These are phyloP conservation scores for Chaetoderma sp. DNA, from an alignment of 2,888 invertebrate species.

Conservation along the genomic window DNA sequence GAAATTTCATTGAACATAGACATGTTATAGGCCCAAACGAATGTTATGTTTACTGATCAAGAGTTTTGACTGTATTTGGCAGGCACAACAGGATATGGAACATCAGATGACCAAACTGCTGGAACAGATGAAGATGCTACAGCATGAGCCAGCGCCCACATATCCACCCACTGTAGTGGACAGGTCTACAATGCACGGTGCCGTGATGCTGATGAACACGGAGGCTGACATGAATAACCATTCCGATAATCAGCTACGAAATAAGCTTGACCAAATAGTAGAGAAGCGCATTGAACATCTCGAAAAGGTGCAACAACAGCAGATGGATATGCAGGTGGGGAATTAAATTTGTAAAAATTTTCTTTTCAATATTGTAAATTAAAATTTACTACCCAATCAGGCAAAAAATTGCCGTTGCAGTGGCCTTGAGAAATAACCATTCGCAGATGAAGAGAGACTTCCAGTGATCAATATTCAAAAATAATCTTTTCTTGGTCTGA, in stretches of 20 bases:
- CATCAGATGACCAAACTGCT: constrained; percentile 52
- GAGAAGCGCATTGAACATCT: constrained; percentile 58
- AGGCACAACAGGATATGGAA: constrained; percentile 63
- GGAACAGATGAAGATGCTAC: constrained; percentile 44
- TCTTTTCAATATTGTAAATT: not conserved
- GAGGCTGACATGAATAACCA: not conserved
- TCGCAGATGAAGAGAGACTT: too few species aligned
- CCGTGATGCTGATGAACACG: not conserved
- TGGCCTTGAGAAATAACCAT: too few species aligned
- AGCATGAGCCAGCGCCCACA: constrained; percentile 23
- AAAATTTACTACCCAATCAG: not conserved
- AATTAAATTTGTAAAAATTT: not conserved
- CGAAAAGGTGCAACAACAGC: constrained; percentile 58
- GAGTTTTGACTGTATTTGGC: not conserved
- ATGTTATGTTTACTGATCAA: not conserved
- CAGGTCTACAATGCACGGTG: constrained; percentile 19
- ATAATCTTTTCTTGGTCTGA: too few species aligned
- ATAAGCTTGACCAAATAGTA: constrained; percentile 52
- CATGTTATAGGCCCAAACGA: not conserved
- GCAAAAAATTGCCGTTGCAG: not conserved
- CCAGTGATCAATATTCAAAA: too few species aligned
- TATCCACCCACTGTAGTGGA: constrained; percentile 5
- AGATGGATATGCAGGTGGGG: constrained; percentile 58
- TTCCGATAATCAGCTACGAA: constrained; percentile 47
- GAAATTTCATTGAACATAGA: not conserved